These are phyloP conservation scores for Lampris megalopsis DNA, from an alignment of 2,113 vertebrate species.

Conservation along the genomic window DNA sequence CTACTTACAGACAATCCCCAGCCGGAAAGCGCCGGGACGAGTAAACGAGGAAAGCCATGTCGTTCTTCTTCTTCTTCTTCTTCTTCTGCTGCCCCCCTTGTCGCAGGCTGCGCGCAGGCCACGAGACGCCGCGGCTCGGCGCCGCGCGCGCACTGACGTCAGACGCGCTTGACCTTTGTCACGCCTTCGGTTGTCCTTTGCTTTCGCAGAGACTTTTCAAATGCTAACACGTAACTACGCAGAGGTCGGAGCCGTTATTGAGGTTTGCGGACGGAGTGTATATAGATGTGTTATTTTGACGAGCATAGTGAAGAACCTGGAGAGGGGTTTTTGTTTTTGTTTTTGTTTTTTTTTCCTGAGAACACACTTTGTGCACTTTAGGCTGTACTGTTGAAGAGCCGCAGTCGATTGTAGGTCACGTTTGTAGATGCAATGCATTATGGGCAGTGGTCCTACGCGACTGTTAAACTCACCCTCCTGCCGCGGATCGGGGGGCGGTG, in stretches of 20 bases:
- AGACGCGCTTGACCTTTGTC: conserved; percentile 71
- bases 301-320: conserved; percentile 60
- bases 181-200: conserved; percentile 77
- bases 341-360: conserved; percentile 17
- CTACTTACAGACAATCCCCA: conserved; percentile 86
- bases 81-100: conserved; percentile 9
- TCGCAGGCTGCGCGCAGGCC: conserved; percentile 53
- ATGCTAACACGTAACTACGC: conserved; percentile 57
- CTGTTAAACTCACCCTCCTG: conserved; percentile 65
- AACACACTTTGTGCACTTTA: conserved; percentile 83
- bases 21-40: conserved; percentile 59
- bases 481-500: conserved; percentile 46
- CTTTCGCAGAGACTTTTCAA: conserved; percentile 59
- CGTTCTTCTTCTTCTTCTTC: conserved; percentile 15
- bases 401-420: conserved; percentile 57
- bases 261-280: conserved; percentile 47
- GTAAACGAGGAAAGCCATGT: conserved; percentile 70
- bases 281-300: conserved; percentile 42
- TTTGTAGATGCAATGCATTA: conserved; percentile 50
- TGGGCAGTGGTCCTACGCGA: conserved; percentile 51
- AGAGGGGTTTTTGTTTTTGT: not conserved
- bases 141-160: conserved; percentile 65
- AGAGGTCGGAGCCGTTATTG: conserved; percentile 51
- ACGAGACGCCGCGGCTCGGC: conserved; percentile 48
- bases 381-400: conserved; percentile 82